phyloP scores from a whole-genome alignment of 2,888 invertebrate species.

The Chloromyia formosa region DNA sequence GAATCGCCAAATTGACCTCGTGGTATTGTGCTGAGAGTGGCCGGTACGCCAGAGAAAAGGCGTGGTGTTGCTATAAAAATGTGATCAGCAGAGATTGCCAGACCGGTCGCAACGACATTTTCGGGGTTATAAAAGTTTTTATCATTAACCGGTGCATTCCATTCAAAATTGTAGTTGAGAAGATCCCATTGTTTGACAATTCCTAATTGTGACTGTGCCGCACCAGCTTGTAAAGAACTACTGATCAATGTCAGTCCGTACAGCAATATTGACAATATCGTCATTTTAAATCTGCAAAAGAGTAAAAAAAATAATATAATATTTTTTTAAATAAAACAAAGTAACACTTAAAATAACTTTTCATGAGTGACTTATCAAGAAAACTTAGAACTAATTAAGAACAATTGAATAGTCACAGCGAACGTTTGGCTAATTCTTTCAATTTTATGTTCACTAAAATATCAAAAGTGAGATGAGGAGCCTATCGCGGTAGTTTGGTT shows the following conservation, averaged over 20 bases:
- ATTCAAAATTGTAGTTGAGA: slow-evolving; percentile 73
- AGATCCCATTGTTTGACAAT: slow-evolving; percentile 76
- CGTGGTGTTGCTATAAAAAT: slow-evolving; percentile 81
- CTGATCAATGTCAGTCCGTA: neutral
- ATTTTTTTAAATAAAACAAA: neutral
- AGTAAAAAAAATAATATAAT: neutral
- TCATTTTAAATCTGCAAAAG: slow-evolving; percentile 17
- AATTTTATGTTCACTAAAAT: too few relatives aligned
- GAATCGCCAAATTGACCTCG: slow-evolving; percentile 73
- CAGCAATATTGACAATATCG: neutral
- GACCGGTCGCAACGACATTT: slow-evolving; percentile 79
- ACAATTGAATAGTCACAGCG: too few relatives aligned
- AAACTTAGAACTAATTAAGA: neutral
- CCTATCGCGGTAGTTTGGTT: too few relatives aligned
- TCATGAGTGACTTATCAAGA: too few relatives aligned
- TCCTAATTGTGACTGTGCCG: slow-evolving; percentile 64
- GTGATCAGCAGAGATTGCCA: slow-evolving; percentile 76
- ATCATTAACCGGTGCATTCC: slow-evolving; percentile 68
- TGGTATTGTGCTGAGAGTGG: slow-evolving; percentile 76
- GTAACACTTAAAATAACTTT: too few relatives aligned
- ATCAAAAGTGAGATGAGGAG: too few relatives aligned
- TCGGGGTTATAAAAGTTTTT: slow-evolving; percentile 68
- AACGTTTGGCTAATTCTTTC: too few relatives aligned
- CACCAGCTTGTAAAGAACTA: neutral
- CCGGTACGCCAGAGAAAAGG: slow-evolving; percentile 78